Evolutionary conservation across 2,113 vertebrate genomes (phyloP), one percentile per base, ranked within the genome.

Genomic region (Esox niger): DNA sequence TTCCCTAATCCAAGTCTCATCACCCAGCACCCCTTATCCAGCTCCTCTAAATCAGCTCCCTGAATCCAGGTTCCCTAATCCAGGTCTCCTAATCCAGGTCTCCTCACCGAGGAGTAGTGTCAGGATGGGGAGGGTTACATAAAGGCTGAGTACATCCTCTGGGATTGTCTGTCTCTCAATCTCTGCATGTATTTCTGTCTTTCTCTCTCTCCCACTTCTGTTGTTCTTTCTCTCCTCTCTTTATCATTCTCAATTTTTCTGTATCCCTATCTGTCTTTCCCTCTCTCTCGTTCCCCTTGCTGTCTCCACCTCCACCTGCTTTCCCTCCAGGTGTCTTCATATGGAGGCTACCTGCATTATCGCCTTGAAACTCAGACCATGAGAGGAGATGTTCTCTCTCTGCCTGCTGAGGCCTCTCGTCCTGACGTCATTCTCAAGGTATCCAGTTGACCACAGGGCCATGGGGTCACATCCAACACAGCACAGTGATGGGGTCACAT

Each of bases 391-490:
- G 84, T 92, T 30, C 68, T 90, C 70, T 91, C 93, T 75, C 82
- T 96, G 62, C 94, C 94, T 0, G 80, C 86, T 0, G 96, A 98
- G 73, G 84, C 90, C 59, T 88, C 91, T 61, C 87, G 94, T 2
- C 94, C 96, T 0, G 97, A 98, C 0, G 88, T 98, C 35, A 93
- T 98, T 65, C 88, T 99, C 46, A 95, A 98, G 96, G 94, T 96
- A 71, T 20, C 43, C 6, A 38, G 1, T 9, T 23, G 11, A 10
- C 6, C 25, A 20, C 52, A 43, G 38, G 11, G 38, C n/a, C n/a
- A 17, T 2, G 3, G 35, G 10, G 10, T 38, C 0, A 38, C 35
- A 38, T 38, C 35, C 6, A 38, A 2, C 20, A 21, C 25, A 10
- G 2, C 25, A 20, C 52, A 43, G 38, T 43, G 38, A 17, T 2